Conservation (phyloP, 1,140 invertebrate species). For the Phthorimaea operculella region DNA sequence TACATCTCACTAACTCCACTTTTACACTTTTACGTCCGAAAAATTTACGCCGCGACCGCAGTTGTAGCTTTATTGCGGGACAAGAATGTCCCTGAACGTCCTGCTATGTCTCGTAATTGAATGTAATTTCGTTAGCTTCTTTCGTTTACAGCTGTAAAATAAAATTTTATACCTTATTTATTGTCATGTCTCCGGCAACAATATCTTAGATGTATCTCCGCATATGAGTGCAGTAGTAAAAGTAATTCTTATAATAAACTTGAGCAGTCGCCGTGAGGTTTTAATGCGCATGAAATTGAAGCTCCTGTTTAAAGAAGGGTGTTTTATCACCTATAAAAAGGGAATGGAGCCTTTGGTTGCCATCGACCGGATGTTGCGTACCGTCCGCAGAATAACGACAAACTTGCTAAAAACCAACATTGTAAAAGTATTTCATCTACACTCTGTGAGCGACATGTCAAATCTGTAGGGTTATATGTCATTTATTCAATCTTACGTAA, state of each 20-base stretch:
- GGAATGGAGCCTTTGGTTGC: constrained; percentile 12
- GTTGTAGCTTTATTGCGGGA: constrained; percentile 55
- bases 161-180: constrained; percentile 66
- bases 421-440: no score
- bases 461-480: no score
- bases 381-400: neutral
- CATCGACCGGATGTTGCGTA: neutral
- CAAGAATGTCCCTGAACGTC: constrained; percentile 59
- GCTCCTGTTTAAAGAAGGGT: constrained; percentile 23
- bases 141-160: constrained; percentile 63
- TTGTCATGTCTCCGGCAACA: constrained; percentile 45
- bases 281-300: constrained; percentile 20
- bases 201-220: constrained; percentile 37
- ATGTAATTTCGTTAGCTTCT: constrained; percentile 66
- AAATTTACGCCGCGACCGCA: constrained; percentile 62
- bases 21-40: constrained; percentile 67
- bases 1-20: constrained; percentile 64
- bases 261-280: constrained; percentile 28
- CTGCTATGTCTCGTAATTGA: constrained; percentile 56
- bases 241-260: constrained; percentile 28
- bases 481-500: no score
- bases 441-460: no score
- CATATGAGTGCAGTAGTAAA: constrained; percentile 31
- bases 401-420: no score
- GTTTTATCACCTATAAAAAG: constrained; percentile 49